A percentile compares a stretch with the other conserved stretches of the same genome.
These are phyloP conservation scores for Aproaerema taeniolella DNA, from an alignment of 2,888 invertebrate genomes.

Conservation along the genomic window DNA sequence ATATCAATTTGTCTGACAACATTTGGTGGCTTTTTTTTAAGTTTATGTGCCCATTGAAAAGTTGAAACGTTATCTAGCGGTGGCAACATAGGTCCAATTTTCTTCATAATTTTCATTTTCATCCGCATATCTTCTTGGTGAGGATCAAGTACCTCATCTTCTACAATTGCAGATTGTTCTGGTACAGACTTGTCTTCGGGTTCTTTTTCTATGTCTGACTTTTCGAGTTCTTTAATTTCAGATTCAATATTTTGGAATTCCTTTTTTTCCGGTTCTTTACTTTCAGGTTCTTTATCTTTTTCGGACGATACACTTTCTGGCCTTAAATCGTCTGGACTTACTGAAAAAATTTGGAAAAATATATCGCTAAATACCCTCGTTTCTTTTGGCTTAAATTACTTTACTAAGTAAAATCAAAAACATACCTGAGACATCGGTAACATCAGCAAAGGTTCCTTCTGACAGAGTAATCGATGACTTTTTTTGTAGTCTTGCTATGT, in stretches of 20 bases:
- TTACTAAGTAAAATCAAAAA: no score
- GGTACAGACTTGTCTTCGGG: slow-evolving; percentile 15
- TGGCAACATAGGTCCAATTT: slow-evolving; percentile 51
- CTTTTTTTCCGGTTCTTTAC: no score
- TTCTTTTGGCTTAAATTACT: neutral
- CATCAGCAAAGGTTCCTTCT: no score
- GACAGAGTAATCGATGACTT: no score
- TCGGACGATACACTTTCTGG: no score
- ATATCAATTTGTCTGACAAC: slow-evolving; percentile 28
- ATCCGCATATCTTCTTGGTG: slow-evolving; percentile 9
- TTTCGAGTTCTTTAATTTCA: no score
- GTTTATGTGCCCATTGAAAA: slow-evolving; percentile 54
- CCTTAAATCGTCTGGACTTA: no score
- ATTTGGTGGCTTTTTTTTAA: slow-evolving; percentile 33
- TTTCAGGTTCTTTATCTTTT: no score
- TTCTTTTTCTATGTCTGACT: slow-evolving; percentile 16
- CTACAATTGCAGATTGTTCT: neutral
- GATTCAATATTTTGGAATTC: no score
- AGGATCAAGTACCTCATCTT: neutral
- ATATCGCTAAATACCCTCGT: no score
- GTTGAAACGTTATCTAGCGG: slow-evolving; percentile 25
- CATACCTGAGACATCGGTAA: no score
- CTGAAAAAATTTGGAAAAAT: no score
- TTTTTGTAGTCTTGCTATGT: neutral
- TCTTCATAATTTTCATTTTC: slow-evolving; percentile 37